phyloP scores from a whole-genome alignment of 2,888 invertebrate genomes.

The Sminthurinus aureus region DNA sequence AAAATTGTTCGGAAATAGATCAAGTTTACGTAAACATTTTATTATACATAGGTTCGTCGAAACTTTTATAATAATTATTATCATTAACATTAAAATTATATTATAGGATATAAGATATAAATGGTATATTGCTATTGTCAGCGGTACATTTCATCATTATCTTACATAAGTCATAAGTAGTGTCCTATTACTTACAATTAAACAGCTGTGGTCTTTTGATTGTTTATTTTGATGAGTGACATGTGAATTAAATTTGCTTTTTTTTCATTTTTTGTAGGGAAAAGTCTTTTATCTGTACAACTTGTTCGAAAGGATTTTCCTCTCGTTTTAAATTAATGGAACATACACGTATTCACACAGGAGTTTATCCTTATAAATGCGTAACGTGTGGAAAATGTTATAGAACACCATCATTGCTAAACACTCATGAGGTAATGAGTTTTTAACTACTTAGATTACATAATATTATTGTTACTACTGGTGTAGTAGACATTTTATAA shows the following conservation, averaged over 20 bases:
- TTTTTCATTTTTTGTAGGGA: slow-evolving; percentile 44
- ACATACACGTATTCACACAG: slow-evolving; percentile 56
- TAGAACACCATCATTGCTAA: slow-evolving; percentile 53
- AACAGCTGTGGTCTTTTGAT: too few relatives aligned
- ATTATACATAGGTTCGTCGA: slow-evolving; percentile 54
- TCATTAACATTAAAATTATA: too few relatives aligned
- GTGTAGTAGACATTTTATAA: too few relatives aligned
- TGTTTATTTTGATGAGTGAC: slow-evolving; percentile 25
- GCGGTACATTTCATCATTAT: too few relatives aligned
- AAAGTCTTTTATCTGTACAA: slow-evolving; percentile 49
- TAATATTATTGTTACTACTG: neutral
- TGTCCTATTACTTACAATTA: too few relatives aligned
- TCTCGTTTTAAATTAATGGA: slow-evolving; percentile 57
- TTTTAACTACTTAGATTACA: neutral
- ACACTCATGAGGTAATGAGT: slow-evolving; percentile 52
- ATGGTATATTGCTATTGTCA: too few relatives aligned
- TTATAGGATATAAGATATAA: too few relatives aligned
- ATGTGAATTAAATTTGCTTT: slow-evolving; percentile 5
- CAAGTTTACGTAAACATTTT: slow-evolving; percentile 56
- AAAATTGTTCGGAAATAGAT: slow-evolving; percentile 52
- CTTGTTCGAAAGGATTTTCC: slow-evolving; percentile 55
- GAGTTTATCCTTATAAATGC: slow-evolving; percentile 55
- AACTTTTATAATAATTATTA: neutral
- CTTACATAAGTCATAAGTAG: too few relatives aligned
- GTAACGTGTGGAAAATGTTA: slow-evolving; percentile 52